phyloP scores from a whole-genome alignment of 2,888 invertebrate genomes.

The Polydesmus complanatus region DNA sequence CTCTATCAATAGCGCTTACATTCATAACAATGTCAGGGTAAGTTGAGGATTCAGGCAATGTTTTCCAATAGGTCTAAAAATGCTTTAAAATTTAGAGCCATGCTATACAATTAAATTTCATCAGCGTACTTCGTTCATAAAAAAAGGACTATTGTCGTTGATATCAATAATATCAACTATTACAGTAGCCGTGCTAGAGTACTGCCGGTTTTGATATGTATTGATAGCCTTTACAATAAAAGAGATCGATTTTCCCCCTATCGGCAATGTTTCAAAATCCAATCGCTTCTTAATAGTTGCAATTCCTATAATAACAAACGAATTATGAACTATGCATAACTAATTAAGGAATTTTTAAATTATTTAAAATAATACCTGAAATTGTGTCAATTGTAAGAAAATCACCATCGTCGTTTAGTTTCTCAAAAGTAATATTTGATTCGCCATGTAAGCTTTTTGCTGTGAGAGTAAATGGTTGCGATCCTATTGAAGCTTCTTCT shows the following conservation, averaged over 20 bases:
- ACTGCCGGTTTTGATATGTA: constrained; percentile 39
- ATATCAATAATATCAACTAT: constrained; percentile 55
- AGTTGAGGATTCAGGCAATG: constrained; percentile 52
- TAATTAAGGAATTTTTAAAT: background rate
- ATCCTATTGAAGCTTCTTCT: constrained; percentile 62
- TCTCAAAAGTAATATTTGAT: background rate
- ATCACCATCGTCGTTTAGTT: constrained; percentile 23
- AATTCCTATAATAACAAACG: constrained; percentile 41
- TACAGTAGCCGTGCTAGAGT: constrained; percentile 44
- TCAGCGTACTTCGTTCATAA: constrained; percentile 38
- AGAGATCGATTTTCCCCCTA: constrained; percentile 3
- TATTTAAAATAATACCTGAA: background rate
- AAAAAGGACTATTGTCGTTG: constrained; percentile 63
- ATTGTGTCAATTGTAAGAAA: constrained; percentile 28
- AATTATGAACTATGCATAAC: background rate
- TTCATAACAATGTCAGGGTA: constrained; percentile 51
- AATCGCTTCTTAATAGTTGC: constrained; percentile 56
- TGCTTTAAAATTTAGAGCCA: background rate
- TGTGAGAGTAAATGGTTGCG: constrained; percentile 45
- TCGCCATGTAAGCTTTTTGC: constrained; percentile 24
- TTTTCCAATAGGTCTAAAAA: constrained; percentile 48
- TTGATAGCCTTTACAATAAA: constrained; percentile 7
- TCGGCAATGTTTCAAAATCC: constrained; percentile 57
- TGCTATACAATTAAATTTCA: background rate
- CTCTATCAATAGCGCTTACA: constrained; percentile 54